These are phyloP conservation scores for Osmerus mordax DNA, from an alignment of 2,113 vertebrate species.

Conservation along the genomic window DNA sequence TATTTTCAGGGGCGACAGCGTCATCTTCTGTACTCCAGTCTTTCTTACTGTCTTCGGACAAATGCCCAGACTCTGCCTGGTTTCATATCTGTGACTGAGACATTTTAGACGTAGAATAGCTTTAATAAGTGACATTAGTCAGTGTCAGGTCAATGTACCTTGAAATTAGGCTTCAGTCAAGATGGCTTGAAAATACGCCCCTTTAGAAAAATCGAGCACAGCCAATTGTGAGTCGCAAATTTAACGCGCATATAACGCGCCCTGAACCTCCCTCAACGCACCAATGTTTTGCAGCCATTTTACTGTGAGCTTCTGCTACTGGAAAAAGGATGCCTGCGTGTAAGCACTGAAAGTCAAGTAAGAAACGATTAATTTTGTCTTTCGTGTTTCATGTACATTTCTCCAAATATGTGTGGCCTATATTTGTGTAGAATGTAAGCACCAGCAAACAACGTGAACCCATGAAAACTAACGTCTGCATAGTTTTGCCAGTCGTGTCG, in stretches of 20 bases:
- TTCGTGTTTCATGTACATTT: too few relatives aligned
- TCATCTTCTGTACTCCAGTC: constrained; percentile 62
- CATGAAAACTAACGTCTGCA: too few relatives aligned
- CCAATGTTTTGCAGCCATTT: too few relatives aligned
- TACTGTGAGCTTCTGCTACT: too few relatives aligned
- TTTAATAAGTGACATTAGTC: constrained; percentile 31
- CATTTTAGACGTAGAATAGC: constrained; percentile 37
- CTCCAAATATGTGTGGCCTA: too few relatives aligned
- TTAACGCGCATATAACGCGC: constrained; percentile 59
- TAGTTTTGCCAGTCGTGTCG: too few relatives aligned
- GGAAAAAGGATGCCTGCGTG: too few relatives aligned
- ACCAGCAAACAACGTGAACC: too few relatives aligned
- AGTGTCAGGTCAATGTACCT: constrained; percentile 65
- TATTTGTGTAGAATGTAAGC: too few relatives aligned
- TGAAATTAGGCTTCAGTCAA: constrained; percentile 71
- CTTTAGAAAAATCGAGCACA: constrained; percentile 63
- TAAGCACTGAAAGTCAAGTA: too few relatives aligned
- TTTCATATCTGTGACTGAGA: constrained; percentile 46
- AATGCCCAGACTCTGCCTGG: constrained; percentile 30
- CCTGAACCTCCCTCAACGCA: too few relatives aligned
- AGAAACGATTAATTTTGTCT: too few relatives aligned
- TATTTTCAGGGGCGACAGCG: constrained; percentile 68
- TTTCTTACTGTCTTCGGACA: constrained; percentile 42
- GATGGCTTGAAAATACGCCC: constrained; percentile 76
- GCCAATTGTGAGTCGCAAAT: constrained; percentile 47